Evolutionary conservation across 2,888 invertebrate genomes (phyloP).

Genomic region (Proisotoma minuta): DNA sequence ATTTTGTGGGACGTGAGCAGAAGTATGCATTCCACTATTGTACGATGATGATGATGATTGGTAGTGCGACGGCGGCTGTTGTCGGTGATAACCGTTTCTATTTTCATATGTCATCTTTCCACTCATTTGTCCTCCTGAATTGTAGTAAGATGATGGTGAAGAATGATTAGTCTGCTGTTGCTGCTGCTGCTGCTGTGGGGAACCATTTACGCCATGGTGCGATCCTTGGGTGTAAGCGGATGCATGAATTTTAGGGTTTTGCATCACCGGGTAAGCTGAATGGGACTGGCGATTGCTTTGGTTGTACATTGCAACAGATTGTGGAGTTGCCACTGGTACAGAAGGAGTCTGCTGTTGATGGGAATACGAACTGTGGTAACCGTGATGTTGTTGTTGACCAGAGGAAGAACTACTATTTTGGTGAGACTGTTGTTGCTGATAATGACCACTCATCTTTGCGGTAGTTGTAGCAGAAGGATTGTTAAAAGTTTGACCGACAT

Average conservation of each 20-base stretch:
- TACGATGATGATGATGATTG: slow-evolving; percentile 6
- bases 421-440: slow-evolving; percentile 13
- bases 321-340: background rate
- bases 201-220: background rate
- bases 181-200: slow-evolving; percentile 11
- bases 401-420: slow-evolving; percentile 13
- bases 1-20: slow-evolving; percentile 7
- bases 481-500: slow-evolving; percentile 3
- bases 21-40: slow-evolving; percentile 7
- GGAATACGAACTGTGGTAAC: background rate
- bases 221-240: slow-evolving; percentile 19
- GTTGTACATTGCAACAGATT: too few species aligned
- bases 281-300: background rate
- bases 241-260: slow-evolving; percentile 30
- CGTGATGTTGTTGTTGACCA: background rate
- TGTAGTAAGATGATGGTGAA: slow-evolving; percentile 13
- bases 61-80: slow-evolving; percentile 9
- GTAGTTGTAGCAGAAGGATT: slow-evolving; percentile 10
- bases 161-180: slow-evolving; percentile 23
- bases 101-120: background rate
- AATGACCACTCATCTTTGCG: too few species aligned
- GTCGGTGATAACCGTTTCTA: slow-evolving; percentile 8
- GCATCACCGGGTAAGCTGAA: slow-evolving; percentile 19
- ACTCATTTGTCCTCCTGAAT: slow-evolving; percentile 14
- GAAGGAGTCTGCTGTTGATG: slow-evolving; percentile 15